Percentiles rank a stretch among this genome's conserved stretches.
Evolutionary conservation across 2,888 invertebrate species (phyloP).

Genomic region (Myathropa florea): DNA sequence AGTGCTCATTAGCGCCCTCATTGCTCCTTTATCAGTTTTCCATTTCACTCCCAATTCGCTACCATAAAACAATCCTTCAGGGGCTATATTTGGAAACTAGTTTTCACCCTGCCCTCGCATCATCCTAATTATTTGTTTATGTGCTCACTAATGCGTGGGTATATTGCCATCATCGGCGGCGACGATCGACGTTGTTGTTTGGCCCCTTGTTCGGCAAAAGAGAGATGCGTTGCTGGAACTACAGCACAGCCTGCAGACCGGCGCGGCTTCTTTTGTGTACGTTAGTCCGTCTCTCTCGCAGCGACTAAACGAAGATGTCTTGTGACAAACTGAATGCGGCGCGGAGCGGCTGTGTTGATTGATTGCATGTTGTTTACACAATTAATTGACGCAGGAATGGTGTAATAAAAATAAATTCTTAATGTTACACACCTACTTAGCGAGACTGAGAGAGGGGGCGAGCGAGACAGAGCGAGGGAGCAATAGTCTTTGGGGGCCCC

Average conservation of each 20-base stretch:
- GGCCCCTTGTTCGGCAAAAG: background rate
- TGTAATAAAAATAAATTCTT: constrained; percentile 68
- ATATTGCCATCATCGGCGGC: constrained; percentile 15
- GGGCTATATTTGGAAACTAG: constrained; percentile 25
- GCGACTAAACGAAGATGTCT: constrained; percentile 4
- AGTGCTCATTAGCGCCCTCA: constrained; percentile 16
- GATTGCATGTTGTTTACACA: constrained; percentile 71
- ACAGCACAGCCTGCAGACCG: constrained; percentile 9
- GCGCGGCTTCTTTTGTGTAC: constrained; percentile 48
- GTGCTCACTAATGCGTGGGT: constrained; percentile 52
- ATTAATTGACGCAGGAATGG: constrained; percentile 67
- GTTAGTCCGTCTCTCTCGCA: background rate
- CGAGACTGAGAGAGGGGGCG: background rate
- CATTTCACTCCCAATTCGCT: constrained; percentile 2
- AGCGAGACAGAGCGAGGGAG: too few relatives aligned
- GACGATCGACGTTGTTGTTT: background rate
- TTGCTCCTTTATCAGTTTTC: constrained; percentile 16
- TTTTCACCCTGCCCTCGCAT: background rate
- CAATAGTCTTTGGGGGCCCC: constrained; percentile 23
- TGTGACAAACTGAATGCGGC: constrained; percentile 58
- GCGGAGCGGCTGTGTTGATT: constrained; percentile 54
- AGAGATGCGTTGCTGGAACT: constrained; percentile 13
- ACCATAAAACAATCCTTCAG: constrained; percentile 11
- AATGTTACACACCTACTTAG: constrained; percentile 58
- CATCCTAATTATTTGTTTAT: constrained; percentile 50